Evolutionary conservation across 2,113 vertebrate genomes (phyloP).

Genomic region (Ranitomeya variabilis): DNA sequence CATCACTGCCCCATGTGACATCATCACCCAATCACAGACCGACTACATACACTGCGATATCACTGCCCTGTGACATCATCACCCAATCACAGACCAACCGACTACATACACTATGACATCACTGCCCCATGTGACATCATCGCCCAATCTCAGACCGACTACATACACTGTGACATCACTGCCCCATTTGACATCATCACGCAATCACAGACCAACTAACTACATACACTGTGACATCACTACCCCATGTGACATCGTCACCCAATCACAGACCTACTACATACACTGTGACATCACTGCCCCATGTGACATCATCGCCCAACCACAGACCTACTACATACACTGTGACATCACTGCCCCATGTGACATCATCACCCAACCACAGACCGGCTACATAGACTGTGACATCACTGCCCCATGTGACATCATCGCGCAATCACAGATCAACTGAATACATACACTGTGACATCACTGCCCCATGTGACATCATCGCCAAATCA

Average conservation of each 20-base stretch:
- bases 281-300: neutral
- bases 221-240: too few relatives aligned
- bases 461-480: too few relatives aligned
- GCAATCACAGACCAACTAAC: too few relatives aligned
- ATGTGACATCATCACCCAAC: neutral
- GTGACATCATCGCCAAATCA: neutral
- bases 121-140: neutral
- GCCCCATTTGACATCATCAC: neutral
- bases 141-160: neutral
- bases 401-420: neutral
- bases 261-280: neutral
- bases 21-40: neutral
- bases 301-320: neutral
- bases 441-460: too few relatives aligned
- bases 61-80: neutral
- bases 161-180: neutral
- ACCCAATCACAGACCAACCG: neutral
- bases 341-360: neutral
- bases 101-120: neutral
- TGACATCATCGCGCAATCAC: too few relatives aligned
- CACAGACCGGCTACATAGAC: neutral
- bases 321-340: neutral
- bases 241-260: neutral
- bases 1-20: neutral
- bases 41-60: neutral